A percentile compares a stretch with the other conserved stretches of the same genome.
Conservation (phyloP, 2,113 vertebrate genomes). For the Tragelaphus scriptus region DNA sequence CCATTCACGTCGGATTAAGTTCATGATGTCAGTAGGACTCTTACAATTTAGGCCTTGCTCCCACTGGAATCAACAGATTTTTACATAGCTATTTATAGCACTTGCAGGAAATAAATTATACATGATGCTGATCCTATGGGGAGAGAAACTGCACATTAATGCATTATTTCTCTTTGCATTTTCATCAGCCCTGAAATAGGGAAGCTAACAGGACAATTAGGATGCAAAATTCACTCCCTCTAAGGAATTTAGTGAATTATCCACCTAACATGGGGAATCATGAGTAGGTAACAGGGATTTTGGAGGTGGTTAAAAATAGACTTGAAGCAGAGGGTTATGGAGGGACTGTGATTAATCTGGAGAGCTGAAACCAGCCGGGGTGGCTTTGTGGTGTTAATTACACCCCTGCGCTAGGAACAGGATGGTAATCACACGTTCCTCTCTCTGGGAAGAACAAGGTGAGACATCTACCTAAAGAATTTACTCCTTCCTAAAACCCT, state of each 20-base stretch:
- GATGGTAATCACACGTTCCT: neutral
- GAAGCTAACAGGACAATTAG: slow-evolving; percentile 63
- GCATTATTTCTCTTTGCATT: slow-evolving; percentile 70
- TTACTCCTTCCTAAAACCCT: neutral
- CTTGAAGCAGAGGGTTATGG: neutral
- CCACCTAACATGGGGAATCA: slow-evolving; percentile 49
- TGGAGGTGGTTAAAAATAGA: slow-evolving; percentile 61
- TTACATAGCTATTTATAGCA: slow-evolving; percentile 67
- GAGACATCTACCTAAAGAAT: neutral
- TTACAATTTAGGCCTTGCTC: slow-evolving; percentile 32
- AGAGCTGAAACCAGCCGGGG: neutral
- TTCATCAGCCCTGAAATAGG: slow-evolving; percentile 66
- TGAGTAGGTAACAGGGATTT: slow-evolving; percentile 52
- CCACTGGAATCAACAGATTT: slow-evolving; percentile 64
- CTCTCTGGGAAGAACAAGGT: neutral
- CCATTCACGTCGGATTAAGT: slow-evolving; percentile 46
- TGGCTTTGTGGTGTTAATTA: neutral
- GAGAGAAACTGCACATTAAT: slow-evolving; percentile 61
- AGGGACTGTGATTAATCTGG: slow-evolving; percentile 22
- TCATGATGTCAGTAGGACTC: slow-evolving; percentile 68
- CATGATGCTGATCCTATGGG: slow-evolving; percentile 52
- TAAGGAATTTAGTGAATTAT: slow-evolving; percentile 58
- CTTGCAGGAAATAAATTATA: slow-evolving; percentile 72
- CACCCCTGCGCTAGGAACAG: neutral
- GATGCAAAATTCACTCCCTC: slow-evolving; percentile 64